Base-by-base conservation (phyloP, 2,113 vertebrate species). In the Oxyruncus cristatus region DNA sequence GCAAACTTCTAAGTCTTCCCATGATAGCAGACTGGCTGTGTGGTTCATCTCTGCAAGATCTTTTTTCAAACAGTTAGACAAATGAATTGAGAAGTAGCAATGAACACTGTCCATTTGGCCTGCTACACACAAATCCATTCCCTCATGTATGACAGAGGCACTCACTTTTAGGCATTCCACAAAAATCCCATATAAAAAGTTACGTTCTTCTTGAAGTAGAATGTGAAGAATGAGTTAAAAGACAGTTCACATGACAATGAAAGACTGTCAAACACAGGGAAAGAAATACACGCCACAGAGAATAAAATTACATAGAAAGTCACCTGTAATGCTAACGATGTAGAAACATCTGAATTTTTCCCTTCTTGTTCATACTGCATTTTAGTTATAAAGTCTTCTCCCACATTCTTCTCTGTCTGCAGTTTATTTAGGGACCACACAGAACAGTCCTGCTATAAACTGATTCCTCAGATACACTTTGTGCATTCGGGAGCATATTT, bases 141-240 rank as follows among this genome's bases (percentile, higher is more conserved):
- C 2, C 12, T 70, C 4, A 1, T 3, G 6, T 24, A 22, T 16
- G 18, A 62, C 27, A 62, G 17, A 47, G 18, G 7, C 2, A 9
- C 14, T 65, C 16, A 42, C 49, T 84, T 53, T 73, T 19, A 12
- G 16, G 8, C 32, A 71, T 66, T 61, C 5, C 37, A 84, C 16
- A 73, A 84, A 56, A 92, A 32, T 33, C 11, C 10, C 19, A 2
- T 17, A 5, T 23, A 42, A 89, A 16, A 89, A 74, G 70, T 24
- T 5, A 5, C 6, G 21, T 14, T 76, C 37, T 80, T 84, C 30
- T 19, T 35, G 28, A 85, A 92, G 47, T 15, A 67, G 9, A 71
- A 71, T 7, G 22, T 71, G 11, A 96, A 58, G 19, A 74, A 12
- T 37, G 14, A 70, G 14, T 41, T 85, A 55, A 59, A 88, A 91